Base-by-base conservation (phyloP, 2,797 vertebrate species). In the Crax fasciolata region DNA sequence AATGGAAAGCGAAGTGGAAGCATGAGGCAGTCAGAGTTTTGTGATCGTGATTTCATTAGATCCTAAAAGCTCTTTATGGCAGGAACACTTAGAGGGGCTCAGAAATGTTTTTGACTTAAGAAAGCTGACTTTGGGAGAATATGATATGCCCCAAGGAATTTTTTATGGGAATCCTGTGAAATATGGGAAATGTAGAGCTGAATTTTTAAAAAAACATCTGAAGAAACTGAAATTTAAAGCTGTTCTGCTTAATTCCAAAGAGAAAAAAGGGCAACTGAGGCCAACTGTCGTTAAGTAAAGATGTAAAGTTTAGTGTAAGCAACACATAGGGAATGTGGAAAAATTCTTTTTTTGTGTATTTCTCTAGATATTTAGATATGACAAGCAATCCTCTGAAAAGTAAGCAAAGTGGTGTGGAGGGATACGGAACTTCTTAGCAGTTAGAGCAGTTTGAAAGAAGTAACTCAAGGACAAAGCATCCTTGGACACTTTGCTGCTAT, bases 201-300 rank as follows among this genome's bases (percentile, higher is more conserved):
- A 96, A 84, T 91, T 97, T 96, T 89, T 83, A 84, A 96, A 92
- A 43, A 96, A 94, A 91, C 91, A 89, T 71, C 82, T 95, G 83
- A 94, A 93, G 73, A 92, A 90, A 72, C 21, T 94, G 95, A 97
- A 97, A 97, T 82, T 89, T 95, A 97, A 97, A 96, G 95, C 96
- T 39, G 0, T 91, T 44, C 67, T 68, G 62, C 79, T 95, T 95
- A 97, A 95, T 87, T 97, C 95, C 61, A 19, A 93, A 81, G 93
- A 94, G 76, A 80, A 89, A 95, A 96, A 96, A 93, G 94, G 94
- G 93, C 93, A 97, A 91, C 87, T 93, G 75, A 97, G 97, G 97
- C 94, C 94, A 96, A 96, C 89, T 32, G 66, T 58, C 88, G 93
- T 91, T 91, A 95, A 96, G 92, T 38, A 95, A 91, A 95, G 92